phyloP scores from a whole-genome alignment of 2,113 vertebrate genomes.

The Monarcha castaneiventris region DNA sequence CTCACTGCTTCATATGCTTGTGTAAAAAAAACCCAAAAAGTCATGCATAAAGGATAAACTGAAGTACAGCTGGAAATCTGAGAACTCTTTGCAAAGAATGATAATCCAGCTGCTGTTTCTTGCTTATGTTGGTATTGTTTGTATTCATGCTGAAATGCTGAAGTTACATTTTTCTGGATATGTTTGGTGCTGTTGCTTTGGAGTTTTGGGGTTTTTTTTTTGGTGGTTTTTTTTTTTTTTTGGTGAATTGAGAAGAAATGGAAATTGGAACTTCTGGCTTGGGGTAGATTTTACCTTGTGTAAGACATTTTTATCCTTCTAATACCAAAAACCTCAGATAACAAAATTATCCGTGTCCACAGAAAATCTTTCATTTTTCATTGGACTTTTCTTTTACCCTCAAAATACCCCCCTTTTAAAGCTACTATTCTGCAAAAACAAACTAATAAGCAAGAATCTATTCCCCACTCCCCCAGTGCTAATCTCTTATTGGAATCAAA shows the following conservation, averaged over 20 bases:
- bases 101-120: not conserved
- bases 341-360: rapidly evolving
- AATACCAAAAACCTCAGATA: rapidly evolving
- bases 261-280: not conserved
- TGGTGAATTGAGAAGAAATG: not conserved
- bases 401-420: not conserved
- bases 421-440: not conserved
- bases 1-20: not conserved
- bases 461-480: rapidly evolving
- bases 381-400: not conserved
- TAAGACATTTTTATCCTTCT: not conserved
- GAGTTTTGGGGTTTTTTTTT: not conserved
- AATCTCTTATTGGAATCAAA: not conserved
- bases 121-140: not conserved
- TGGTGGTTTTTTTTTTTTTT: not conserved
- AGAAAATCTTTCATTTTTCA: not conserved
- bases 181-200: not conserved
- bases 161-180: not conserved
- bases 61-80: not conserved
- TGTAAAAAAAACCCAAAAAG: not conserved
- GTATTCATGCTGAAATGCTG: not conserved
- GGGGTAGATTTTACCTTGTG: not conserved
- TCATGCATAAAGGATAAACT: not conserved
- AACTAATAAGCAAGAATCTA: not conserved
- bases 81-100: not conserved